Evolutionary conservation across 2,888 invertebrate species (phyloP), one percentile per base, ranked within the genome.

Genomic region (Eupithecia exiguata): DNA sequence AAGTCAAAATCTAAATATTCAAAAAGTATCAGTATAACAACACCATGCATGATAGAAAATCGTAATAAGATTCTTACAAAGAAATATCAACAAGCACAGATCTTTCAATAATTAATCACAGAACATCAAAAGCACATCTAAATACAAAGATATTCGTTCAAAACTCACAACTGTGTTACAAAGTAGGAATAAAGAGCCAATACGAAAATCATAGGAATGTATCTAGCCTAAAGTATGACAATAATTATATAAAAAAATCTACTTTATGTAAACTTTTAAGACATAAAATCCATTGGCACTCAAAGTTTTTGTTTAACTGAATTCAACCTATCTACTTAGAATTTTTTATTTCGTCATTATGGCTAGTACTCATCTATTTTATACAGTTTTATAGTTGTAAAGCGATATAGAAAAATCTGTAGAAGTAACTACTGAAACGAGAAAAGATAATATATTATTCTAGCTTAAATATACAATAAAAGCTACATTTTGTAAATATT

Each of bases 61-160:
- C 14, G 21, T 21, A 66, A 66, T 25, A 40, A 66, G 7, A 16
- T 40, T 66, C 40, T 40, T 40, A 65, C 14, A 43, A 40, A 43
- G 66, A 14, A 38, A 43, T 35, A 62, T 62, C 35, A 21, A 53
- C 35, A 76, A 74, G 71, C 46, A 75, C 69, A 74, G 69, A 75
- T 74, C 66, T 68, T 75, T 75, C 58, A 67, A 69, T 70, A 74
- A 72, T 77, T 43, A 74, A 79, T 77, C 74, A 79, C 77, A 77
- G 70, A 30, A 72, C 75, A 79, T 71, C 53, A 65, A 74, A 76
- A 79, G 77, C 79, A 78, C 75, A 74, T 71, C 62, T 6, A 76
- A 53, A 72, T 69, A 73, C 61, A 40, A 75, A n/a, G 25, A 71
- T 67, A 35, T 78, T 77, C 65, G 72, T 68, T 76, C 2, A 66